Evolutionary conservation across 2,113 vertebrate species (phyloP).

Genomic region (Colaptes auratus): DNA sequence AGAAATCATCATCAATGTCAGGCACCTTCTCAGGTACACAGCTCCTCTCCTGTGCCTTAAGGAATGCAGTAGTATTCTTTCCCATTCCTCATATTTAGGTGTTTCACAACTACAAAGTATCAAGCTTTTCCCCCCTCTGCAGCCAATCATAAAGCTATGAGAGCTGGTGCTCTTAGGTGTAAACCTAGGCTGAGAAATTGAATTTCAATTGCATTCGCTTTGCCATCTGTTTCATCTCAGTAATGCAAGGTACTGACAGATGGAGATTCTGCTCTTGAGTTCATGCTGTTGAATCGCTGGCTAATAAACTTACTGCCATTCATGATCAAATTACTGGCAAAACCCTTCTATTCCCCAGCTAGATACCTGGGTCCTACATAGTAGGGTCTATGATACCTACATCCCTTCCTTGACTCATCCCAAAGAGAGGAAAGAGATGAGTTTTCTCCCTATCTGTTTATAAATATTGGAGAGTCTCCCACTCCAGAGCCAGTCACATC

Average conservation of each 20-base stretch:
- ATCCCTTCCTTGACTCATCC: neutral
- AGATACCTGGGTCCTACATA: neutral
- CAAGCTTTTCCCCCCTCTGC: neutral
- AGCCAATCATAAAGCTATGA: neutral
- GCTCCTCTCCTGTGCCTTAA: neutral
- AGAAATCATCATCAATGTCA: neutral
- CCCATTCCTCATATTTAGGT: neutral
- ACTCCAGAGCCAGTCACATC: neutral
- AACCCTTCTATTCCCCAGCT: neutral
- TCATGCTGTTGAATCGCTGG: neutral
- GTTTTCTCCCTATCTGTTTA: neutral
- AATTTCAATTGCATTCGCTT: constrained; percentile 31
- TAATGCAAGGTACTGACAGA: constrained; percentile 13
- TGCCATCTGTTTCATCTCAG: constrained; percentile 32
- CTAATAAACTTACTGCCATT: neutral
- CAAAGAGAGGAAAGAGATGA: neutral
- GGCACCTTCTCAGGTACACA: neutral
- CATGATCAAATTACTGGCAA: neutral
- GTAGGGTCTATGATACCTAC: neutral
- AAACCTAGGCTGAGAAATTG: neutral
- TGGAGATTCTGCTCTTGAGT: constrained; percentile 1
- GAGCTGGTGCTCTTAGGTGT: neutral
- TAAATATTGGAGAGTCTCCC: neutral
- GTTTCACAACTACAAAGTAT: neutral
- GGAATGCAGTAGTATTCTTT: neutral